Conservation (phyloP, 2,113 vertebrate species). For the Chloebia gouldiae region DNA sequence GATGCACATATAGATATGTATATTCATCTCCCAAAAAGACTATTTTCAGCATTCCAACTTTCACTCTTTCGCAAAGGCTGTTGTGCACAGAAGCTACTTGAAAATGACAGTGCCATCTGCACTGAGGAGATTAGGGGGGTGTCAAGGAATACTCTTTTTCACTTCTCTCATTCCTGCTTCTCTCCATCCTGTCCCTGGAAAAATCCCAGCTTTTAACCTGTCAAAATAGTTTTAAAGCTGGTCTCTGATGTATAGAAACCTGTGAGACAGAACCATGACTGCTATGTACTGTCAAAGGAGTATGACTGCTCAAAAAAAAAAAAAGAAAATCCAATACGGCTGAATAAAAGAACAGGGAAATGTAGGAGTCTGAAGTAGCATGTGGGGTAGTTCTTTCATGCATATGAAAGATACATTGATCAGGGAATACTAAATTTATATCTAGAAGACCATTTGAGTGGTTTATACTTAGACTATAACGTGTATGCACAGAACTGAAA, state of each 20-base stretch:
- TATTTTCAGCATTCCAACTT: constrained; percentile 41
- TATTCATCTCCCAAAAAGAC: background rate
- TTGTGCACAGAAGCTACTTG: constrained; percentile 33
- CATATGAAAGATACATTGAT: background rate
- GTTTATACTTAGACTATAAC: background rate
- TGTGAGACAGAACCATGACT: constrained; percentile 35
- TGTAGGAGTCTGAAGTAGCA: background rate
- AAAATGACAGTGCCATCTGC: constrained; percentile 46
- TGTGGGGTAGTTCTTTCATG: background rate
- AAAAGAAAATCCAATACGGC: background rate
- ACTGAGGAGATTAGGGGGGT: constrained; percentile 47
- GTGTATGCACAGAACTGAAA: background rate
- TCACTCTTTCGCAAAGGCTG: background rate
- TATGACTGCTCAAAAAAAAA: background rate
- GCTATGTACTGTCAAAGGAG: background rate
- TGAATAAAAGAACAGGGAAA: constrained; percentile 31
- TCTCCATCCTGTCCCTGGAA: constrained; percentile 32
- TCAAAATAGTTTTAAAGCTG: constrained; percentile 45
- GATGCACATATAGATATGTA: background rate
- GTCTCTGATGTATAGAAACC: constrained; percentile 38
- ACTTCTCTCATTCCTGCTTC: constrained; percentile 27
- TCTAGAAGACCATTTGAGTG: background rate
- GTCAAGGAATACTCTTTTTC: constrained; percentile 53
- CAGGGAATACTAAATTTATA: background rate
- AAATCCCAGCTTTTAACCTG: constrained; percentile 56